Conservation (phyloP, 2,888 invertebrate species). For the Rhingia campestris region DNA sequence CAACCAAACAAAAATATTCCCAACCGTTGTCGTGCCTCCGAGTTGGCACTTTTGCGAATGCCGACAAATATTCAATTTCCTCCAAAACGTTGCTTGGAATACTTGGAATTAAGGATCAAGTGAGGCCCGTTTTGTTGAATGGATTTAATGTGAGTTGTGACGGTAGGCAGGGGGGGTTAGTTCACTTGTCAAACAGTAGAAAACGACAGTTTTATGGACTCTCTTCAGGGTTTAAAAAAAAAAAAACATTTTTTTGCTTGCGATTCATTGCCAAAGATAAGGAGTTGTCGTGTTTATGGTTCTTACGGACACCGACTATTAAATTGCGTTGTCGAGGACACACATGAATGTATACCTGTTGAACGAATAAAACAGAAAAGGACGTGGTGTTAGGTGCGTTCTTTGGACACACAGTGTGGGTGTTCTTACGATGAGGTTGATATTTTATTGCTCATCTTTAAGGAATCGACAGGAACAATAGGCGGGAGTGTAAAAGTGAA, state of each 20-base stretch:
- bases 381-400: conserved; percentile 14
- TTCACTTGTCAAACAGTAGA: conserved; percentile 19
- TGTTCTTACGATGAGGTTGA: conserved; percentile 21
- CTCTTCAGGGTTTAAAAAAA: conserved; percentile 38
- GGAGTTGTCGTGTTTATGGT: conserved; percentile 68
- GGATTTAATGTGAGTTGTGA: conserved; percentile 36
- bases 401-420: conserved; percentile 22
- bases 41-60: conserved; percentile 61
- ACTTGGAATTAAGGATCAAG: conserved; percentile 68
- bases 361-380: background rate
- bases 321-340: conserved; percentile 3
- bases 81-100: conserved; percentile 47
- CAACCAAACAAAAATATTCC: background rate
- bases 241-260: conserved; percentile 12
- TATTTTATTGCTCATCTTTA: conserved; percentile 22
- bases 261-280: conserved; percentile 69
- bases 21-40: background rate
- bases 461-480: conserved; percentile 11
- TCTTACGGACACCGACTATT: conserved; percentile 37
- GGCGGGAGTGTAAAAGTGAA: too few relatives aligned
- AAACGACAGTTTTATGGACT: conserved; percentile 72
- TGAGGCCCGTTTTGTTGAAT: conserved; percentile 39
- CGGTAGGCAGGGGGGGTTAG: conserved; percentile 8
- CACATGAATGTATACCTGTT: conserved; percentile 28
- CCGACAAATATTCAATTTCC: conserved; percentile 69